phyloP scores from a whole-genome alignment of 2,113 vertebrate genomes.

The Clarias macrocephalus region DNA sequence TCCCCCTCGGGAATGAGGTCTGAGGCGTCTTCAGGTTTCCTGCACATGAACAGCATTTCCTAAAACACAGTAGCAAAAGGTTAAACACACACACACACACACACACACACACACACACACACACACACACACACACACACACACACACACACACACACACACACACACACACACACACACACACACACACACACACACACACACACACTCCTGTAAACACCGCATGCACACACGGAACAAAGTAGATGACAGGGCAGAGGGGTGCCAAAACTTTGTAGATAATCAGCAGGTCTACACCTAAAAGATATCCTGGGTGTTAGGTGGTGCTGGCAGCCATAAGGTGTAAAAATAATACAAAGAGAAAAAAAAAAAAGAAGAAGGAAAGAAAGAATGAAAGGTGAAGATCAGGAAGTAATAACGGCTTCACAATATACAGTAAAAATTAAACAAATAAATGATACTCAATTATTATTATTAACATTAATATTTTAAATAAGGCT shows the following conservation, averaged over 20 bases:
- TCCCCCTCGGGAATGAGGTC: conserved; percentile 72
- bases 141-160: no score
- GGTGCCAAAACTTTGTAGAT: neutral
- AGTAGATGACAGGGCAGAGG: neutral
- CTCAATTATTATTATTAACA: neutral
- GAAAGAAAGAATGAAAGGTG: neutral
- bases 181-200: no score
- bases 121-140: no score
- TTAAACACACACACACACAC: neutral
- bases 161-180: no score
- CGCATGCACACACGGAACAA: neutral
- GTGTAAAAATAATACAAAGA: neutral
- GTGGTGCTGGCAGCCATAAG: neutral
- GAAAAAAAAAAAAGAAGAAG: no score
- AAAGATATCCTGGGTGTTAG: neutral
- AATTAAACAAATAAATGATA: neutral
- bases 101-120: no score
- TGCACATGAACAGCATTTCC: conserved; percentile 80
- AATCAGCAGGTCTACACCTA: neutral
- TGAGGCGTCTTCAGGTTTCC: conserved; percentile 67
- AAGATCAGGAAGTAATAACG: neutral
- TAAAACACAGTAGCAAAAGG: conserved; percentile 49
- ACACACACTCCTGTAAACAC: no score
- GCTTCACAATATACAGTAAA: neutral
- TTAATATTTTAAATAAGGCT: neutral